These are phyloP conservation scores for Apus apus DNA, from an alignment of 2,113 vertebrate genomes.

Conservation along the genomic window DNA sequence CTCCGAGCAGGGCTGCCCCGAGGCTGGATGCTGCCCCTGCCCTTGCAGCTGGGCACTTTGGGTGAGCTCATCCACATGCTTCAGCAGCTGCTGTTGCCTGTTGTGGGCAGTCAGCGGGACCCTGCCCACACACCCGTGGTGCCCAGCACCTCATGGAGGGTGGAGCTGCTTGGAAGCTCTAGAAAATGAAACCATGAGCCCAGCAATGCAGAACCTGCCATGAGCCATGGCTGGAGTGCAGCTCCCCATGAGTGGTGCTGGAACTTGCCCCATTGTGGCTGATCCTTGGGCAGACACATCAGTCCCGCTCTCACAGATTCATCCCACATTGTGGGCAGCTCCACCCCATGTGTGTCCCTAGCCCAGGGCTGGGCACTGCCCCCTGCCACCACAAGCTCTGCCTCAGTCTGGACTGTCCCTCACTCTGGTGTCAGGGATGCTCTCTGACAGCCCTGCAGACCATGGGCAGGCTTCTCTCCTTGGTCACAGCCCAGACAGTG, in stretches of 20 bases:
- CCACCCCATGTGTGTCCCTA: fast-evolving
- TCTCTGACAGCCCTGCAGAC: not conserved
- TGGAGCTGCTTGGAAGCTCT: not conserved
- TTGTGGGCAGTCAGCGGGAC: not conserved
- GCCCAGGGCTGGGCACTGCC: fast-evolving
- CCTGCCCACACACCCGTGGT: not conserved
- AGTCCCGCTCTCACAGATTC: not conserved
- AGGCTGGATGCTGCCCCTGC: not conserved
- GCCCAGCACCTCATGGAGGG: not conserved
- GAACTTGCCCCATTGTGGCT: fast-evolving
- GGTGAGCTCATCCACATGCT: not conserved
- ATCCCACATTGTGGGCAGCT: not conserved
- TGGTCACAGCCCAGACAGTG: not conserved
- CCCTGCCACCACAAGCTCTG: not conserved
- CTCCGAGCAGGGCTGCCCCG: not conserved
- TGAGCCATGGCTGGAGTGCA: not conserved
- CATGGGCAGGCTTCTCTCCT: not conserved
- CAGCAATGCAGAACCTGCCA: not conserved
- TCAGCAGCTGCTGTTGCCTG: not conserved
- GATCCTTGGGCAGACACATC: not conserved
- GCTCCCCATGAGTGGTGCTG: not conserved
- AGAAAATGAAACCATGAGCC: not conserved
- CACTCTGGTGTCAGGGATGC: not conserved
- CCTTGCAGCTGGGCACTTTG: fast-evolving
- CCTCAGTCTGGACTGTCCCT: not conserved